A percentile compares a stretch with the other conserved stretches of the same genome.
phyloP scores from a whole-genome alignment of 1,140 invertebrate species.

The Chymomyza costata region DNA sequence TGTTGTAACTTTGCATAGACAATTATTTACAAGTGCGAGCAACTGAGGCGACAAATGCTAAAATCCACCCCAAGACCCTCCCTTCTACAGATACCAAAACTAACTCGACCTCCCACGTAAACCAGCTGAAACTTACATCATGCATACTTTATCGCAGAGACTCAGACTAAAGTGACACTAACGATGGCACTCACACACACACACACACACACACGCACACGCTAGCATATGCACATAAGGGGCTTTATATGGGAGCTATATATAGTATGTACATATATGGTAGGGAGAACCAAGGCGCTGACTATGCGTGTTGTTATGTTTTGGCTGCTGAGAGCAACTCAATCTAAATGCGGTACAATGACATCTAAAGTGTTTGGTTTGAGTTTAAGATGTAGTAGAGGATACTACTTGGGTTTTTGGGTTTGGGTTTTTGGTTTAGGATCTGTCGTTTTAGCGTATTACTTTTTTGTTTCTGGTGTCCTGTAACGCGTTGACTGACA shows the following conservation, averaged over 20 bases:
- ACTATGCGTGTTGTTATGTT: conserved; percentile 61
- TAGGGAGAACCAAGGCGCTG: not conserved
- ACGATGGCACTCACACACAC: conserved; percentile 19
- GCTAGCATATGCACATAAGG: too few species aligned
- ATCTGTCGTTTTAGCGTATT: not conserved
- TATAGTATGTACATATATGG: not conserved
- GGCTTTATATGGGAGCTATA: too few species aligned
- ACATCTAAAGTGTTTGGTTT: conserved; percentile 66
- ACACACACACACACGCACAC: too few species aligned
- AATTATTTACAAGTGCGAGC: conserved; percentile 66
- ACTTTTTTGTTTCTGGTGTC: not conserved
- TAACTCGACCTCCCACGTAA: conserved; percentile 4
- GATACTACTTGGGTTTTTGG: not conserved
- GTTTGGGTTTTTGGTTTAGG: too few species aligned
- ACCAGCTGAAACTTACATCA: conserved; percentile 30
- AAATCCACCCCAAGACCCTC: conserved; percentile 6
- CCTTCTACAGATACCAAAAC: not conserved
- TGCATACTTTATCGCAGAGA: conserved; percentile 59
- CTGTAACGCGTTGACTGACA: conserved; percentile 45
- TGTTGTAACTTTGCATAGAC: conserved; percentile 67
- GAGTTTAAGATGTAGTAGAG: not conserved
- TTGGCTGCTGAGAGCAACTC: conserved; percentile 66
- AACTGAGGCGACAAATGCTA: conserved; percentile 17
- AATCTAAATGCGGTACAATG: conserved; percentile 73
- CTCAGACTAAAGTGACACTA: conserved; percentile 69